A percentile compares a stretch with the other conserved stretches of the same genome.
These are phyloP conservation scores for Synergus itoensis DNA, from an alignment of 2,888 invertebrate genomes.

Conservation along the genomic window DNA sequence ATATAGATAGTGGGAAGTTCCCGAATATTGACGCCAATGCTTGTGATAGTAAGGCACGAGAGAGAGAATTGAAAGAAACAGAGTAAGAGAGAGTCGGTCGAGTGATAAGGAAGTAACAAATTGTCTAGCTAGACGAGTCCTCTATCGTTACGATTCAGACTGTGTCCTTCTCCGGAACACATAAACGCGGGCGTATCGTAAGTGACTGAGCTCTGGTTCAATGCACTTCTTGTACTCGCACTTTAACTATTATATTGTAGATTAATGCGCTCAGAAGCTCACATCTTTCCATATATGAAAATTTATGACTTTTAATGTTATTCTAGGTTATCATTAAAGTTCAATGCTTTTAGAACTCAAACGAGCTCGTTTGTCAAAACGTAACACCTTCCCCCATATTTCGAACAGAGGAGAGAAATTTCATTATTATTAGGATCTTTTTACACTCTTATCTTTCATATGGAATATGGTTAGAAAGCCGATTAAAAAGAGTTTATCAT, in stretches of 20 bases:
- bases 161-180: constrained; percentile 50
- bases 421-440: too few species aligned
- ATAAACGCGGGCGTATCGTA: constrained; percentile 44
- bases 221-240: constrained; percentile 30
- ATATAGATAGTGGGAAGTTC: constrained; percentile 15
- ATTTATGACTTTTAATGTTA: neutral
- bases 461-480: too few species aligned
- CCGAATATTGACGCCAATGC: constrained; percentile 32
- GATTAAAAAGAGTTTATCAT: too few species aligned
- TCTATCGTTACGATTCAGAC: constrained; percentile 45
- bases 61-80: constrained; percentile 45
- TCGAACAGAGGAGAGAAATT: too few species aligned
- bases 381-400: too few species aligned
- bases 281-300: neutral
- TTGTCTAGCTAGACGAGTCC: constrained; percentile 71
- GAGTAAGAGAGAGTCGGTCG: constrained; percentile 55
- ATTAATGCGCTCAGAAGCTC: neutral
- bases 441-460: too few species aligned
- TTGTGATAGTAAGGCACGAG: constrained; percentile 9
- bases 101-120: constrained; percentile 75
- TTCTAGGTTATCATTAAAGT: neutral
- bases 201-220: constrained; percentile 34
- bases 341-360: too few species aligned
- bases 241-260: neutral
- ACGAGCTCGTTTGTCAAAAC: too few species aligned